Evolutionary conservation across 2,888 invertebrate genomes (phyloP).

Genomic region (Galerucella calmariensis): DNA sequence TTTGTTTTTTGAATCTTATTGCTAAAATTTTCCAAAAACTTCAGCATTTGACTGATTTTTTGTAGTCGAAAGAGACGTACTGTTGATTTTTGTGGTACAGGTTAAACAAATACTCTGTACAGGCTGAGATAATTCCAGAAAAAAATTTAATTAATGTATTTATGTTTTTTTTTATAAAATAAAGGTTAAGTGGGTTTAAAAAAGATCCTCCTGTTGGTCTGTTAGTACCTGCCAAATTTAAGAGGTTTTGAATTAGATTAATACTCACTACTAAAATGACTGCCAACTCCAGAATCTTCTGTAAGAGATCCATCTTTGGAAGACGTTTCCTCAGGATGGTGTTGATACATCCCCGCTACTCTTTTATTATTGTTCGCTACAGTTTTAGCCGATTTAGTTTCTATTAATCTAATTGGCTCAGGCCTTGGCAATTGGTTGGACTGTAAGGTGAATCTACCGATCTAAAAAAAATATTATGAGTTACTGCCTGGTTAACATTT

Average conservation of each 20-base stretch:
- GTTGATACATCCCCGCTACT: conserved; percentile 65
- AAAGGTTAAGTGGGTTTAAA: too few relatives aligned
- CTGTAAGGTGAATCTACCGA: conserved; percentile 73
- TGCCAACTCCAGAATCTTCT: conserved; percentile 73
- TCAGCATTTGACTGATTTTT: too few relatives aligned
- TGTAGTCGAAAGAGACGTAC: too few relatives aligned
- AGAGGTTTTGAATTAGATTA: background rate
- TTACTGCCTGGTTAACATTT: background rate
- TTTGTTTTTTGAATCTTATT: too few relatives aligned
- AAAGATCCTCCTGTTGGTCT: too few relatives aligned
- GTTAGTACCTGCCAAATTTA: too few relatives aligned
- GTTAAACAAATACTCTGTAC: too few relatives aligned
- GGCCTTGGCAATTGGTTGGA: conserved; percentile 81
- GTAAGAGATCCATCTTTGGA: conserved; percentile 72
- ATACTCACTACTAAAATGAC: conserved; percentile 54
- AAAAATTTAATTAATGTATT: too few relatives aligned
- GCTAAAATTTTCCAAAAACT: too few relatives aligned
- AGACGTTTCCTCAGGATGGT: conserved; percentile 57
- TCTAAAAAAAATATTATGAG: conserved; percentile 41
- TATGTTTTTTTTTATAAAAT: too few relatives aligned
- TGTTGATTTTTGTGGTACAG: too few relatives aligned
- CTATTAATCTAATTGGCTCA: conserved; percentile 73
- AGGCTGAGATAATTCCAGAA: too few relatives aligned
- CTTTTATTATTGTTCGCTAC: conserved; percentile 77
- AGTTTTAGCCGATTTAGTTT: conserved; percentile 79